Evolutionary conservation across 2,113 vertebrate genomes (phyloP).

Genomic region (Petrocephalus microphthalmus): DNA sequence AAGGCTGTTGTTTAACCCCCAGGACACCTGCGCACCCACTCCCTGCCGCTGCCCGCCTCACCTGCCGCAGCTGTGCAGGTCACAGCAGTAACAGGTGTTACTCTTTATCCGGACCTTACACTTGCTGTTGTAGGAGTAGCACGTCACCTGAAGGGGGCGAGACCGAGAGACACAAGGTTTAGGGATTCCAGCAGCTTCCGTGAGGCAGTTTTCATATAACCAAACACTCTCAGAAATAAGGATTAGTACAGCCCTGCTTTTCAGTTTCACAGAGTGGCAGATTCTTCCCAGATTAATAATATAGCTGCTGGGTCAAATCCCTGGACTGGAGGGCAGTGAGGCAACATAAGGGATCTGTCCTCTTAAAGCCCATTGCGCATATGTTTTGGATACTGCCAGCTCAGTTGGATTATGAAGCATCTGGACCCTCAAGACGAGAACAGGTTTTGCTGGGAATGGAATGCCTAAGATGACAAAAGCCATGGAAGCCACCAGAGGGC

Average conservation of each 20-base stretch:
- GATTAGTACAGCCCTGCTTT: background rate
- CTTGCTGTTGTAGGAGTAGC: constrained; percentile 57
- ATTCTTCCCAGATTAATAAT: background rate
- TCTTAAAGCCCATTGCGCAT: background rate
- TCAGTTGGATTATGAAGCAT: background rate
- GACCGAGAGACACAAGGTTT: background rate
- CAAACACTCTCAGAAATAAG: background rate
- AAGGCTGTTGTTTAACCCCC: background rate
- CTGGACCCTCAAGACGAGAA: background rate
- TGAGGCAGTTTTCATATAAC: background rate
- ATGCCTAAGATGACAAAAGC: background rate
- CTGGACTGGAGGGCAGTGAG: background rate
- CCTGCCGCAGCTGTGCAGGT: constrained; percentile 82
- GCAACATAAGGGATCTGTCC: background rate
- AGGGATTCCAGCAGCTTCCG: background rate
- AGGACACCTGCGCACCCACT: background rate
- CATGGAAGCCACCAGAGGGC: background rate
- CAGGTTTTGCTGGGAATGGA: background rate
- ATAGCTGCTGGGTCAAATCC: background rate
- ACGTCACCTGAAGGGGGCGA: constrained; percentile 65
- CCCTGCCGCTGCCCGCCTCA: constrained; percentile 46
- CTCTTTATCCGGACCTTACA: constrained; percentile 78
- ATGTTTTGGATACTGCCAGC: background rate
- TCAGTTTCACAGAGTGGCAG: background rate
- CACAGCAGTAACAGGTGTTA: constrained; percentile 92